Conservation (phyloP, 1,140 invertebrate genomes). For the Rhizoglyphus robini region DNA sequence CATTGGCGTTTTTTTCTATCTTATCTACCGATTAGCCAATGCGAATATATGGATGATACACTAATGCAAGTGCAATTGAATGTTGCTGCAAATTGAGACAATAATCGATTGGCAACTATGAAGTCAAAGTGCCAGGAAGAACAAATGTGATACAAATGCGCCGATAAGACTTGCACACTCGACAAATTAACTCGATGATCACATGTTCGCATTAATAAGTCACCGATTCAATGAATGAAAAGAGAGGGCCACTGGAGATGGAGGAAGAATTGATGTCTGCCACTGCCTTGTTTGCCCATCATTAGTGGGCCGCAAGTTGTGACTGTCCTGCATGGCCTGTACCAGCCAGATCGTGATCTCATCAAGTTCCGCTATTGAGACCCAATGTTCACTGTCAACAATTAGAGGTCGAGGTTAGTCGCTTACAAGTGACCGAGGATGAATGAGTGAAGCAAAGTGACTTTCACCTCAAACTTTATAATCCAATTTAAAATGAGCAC, state of each 20-base stretch:
- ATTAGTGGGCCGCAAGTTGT: too few species aligned
- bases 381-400: too few species aligned
- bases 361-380: slow-evolving; percentile 17
- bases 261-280: not conserved
- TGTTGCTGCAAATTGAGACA: too few species aligned
- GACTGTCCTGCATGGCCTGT: not conserved
- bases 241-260: not conserved
- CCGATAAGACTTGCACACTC: slow-evolving; percentile 3
- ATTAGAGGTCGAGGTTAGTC: too few species aligned
- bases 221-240: slow-evolving; percentile 4
- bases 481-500: slow-evolving; percentile 6
- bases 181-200: not conserved
- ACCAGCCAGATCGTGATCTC: slow-evolving; percentile 1
- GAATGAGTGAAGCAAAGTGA: not conserved
- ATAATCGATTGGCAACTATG: too few species aligned
- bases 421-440: not conserved
- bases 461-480: not conserved
- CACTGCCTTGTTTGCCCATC: too few species aligned
- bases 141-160: not conserved
- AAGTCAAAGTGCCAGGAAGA: too few species aligned
- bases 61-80: too few species aligned
- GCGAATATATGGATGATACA: too few species aligned
- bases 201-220: not conserved
- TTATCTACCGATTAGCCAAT: too few species aligned
- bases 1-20: too few species aligned